Percentiles rank a stretch among this genome's conserved stretches.
Conservation (phyloP, 2,888 invertebrate species). For the Caenorhabditis afra region DNA sequence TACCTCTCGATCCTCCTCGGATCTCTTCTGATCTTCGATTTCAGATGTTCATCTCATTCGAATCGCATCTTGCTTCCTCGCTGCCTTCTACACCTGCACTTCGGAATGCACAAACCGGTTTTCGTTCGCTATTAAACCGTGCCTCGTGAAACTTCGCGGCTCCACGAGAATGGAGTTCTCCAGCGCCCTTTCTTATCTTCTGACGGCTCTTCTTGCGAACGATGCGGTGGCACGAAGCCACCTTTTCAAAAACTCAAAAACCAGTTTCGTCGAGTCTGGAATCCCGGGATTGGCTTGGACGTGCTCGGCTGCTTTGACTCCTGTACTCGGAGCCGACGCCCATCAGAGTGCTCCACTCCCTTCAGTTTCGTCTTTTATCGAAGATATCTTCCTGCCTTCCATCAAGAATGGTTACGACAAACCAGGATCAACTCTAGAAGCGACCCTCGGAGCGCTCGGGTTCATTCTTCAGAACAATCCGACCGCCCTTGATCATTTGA, state of each 20-base stretch:
- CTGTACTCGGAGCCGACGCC: constrained; percentile 17
- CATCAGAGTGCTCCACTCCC: not conserved
- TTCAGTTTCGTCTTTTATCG: not conserved
- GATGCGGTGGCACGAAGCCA: not conserved
- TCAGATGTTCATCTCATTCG: constrained; percentile 64
- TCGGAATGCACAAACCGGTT: not conserved
- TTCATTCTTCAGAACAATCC: constrained; percentile 40
- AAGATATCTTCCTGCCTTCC: constrained; percentile 23
- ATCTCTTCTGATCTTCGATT: not conserved
- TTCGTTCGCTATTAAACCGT: constrained; percentile 9
- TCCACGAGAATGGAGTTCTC: constrained; percentile 54
- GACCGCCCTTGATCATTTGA: not conserved
- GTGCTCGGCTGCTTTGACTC: constrained; percentile 20
- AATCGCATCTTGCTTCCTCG: constrained; percentile 61
- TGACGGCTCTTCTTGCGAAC: constrained; percentile 21
- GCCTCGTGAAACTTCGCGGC: constrained; percentile 39
- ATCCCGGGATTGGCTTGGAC: constrained; percentile 55
- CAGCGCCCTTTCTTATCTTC: constrained; percentile 16
- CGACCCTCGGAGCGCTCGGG: constrained; percentile 48
- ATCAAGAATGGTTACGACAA: constrained; percentile 51
- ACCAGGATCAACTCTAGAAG: constrained; percentile 54
- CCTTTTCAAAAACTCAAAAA: constrained; percentile 4
- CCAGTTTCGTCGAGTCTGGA: constrained; percentile 10
- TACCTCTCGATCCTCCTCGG: not conserved
- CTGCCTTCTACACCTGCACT: constrained; percentile 14